Evolutionary conservation across 2,888 invertebrate species (phyloP), one percentile per base, ranked within the genome.

Genomic region (Vesta saturnalis): DNA sequence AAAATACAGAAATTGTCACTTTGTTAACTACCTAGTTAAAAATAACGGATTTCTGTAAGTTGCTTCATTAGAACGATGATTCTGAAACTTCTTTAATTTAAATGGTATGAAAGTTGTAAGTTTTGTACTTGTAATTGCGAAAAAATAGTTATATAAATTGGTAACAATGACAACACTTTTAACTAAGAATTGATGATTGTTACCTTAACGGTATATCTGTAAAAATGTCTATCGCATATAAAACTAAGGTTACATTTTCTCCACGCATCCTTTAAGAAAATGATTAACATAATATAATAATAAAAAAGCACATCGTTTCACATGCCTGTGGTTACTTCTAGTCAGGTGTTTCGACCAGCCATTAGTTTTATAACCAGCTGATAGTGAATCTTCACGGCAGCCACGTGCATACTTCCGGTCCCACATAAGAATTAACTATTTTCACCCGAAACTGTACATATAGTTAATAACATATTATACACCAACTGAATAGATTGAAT

Each of bases 311-410:
- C 46, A 30, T 60, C 12, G 54, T 57, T 70, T 46, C 60, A 70
- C 66, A 70, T 66, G 66, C 62, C 66, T 23, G 70, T 60, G 64
- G 65, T 63, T 71, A 60, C 49, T 64, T 62, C 57, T 65, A 70
- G 72, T 72, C 73, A 73, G 73, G 73, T 73, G 73, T 67, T 64
- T 69, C 59, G 61, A 59, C 49, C 64, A 65, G 69, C 67, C 70
- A 71, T 73, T 73, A 71, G 64, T 69, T 66, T 68, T 67, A 60
- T 49, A 67, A 73, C 66, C 70, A 72, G 71, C 70, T 72, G 74
- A 74, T 74, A 74, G 65, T 68, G 67, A 70, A 74, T 74, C 74
- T 74, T 74, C 72, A 74, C 71, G 74, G 72, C 70, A 61, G 68
- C 67, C 72, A 72, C 70, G 67, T 63, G 71, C 65, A 57, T 68